These are phyloP conservation scores for Crotalus helleri DNA, from an alignment of 2,113 vertebrate genomes.

Conservation along the genomic window DNA sequence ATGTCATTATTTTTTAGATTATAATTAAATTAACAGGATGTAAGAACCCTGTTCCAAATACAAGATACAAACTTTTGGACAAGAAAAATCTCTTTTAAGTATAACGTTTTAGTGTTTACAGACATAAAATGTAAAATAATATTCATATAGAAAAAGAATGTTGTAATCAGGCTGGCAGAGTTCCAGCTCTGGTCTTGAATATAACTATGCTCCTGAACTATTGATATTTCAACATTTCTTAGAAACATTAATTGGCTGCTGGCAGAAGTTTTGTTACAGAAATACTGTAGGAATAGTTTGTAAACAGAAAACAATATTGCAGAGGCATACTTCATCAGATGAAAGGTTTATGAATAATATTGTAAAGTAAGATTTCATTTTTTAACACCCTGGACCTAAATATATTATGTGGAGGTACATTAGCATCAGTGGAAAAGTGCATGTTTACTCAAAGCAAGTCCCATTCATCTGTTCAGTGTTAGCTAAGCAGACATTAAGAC, in stretches of 20 bases:
- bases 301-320: constrained; percentile 57
- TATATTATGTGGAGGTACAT: background rate
- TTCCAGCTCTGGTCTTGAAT: constrained; percentile 37
- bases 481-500: background rate
- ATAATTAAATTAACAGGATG: constrained; percentile 50
- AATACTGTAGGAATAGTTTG: constrained; percentile 62
- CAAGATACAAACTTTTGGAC: constrained; percentile 22
- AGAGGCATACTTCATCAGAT: constrained; percentile 43
- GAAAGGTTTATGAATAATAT: constrained; percentile 1
- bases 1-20: constrained; percentile 32
- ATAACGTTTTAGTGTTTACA: background rate
- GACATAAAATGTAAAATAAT: background rate
- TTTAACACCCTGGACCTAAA: background rate
- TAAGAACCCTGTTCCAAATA: constrained; percentile 48
- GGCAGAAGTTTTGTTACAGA: constrained; percentile 53
- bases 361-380: background rate
- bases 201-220: constrained; percentile 45
- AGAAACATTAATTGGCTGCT: constrained; percentile 56
- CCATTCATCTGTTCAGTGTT: background rate
- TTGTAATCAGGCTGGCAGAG: constrained; percentile 19
- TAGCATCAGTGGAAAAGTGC: background rate
- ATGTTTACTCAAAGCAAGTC: background rate
- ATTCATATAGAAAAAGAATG: background rate
- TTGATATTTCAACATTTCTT: constrained; percentile 49
- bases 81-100: constrained; percentile 18